A percentile compares a stretch with the other conserved stretches of the same genome.
These are phyloP conservation scores for Macroglossus sobrinus DNA, from an alignment of 2,113 vertebrate genomes.

Conservation along the genomic window DNA sequence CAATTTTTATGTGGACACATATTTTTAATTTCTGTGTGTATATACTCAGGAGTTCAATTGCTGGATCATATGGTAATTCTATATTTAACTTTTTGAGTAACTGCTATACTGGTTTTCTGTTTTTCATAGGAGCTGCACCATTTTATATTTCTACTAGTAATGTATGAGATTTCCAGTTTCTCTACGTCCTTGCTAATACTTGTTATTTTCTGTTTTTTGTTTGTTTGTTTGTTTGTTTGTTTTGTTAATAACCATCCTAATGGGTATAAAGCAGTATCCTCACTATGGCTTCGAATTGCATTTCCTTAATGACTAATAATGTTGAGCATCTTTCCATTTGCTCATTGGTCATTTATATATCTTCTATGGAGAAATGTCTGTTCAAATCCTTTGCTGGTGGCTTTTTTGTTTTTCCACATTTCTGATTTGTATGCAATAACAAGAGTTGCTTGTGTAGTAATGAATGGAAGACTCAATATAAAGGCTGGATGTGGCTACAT, in stretches of 20 bases:
- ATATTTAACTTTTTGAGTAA: background rate
- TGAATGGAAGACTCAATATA: background rate
- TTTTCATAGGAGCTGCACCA: background rate
- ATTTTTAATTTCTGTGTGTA: background rate
- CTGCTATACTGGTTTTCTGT: background rate
- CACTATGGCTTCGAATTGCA: background rate
- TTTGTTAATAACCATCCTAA: background rate
- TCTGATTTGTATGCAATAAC: background rate
- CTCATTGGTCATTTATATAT: background rate
- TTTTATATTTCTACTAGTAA: background rate
- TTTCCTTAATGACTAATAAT: background rate
- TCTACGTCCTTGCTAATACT: background rate
- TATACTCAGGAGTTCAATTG: background rate
- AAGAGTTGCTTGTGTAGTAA: background rate
- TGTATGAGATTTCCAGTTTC: background rate
- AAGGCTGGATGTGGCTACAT: background rate
- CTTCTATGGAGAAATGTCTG: conserved; percentile 10
- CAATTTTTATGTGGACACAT: background rate
- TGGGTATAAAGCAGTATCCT: background rate
- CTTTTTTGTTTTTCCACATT: background rate
- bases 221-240: background rate
- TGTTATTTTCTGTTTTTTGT: background rate
- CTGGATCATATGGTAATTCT: background rate
- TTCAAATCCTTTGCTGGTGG: background rate
- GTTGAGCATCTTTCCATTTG: background rate